Conservation (phyloP, 1,140 invertebrate species). For the Drosophila pandora region DNA sequence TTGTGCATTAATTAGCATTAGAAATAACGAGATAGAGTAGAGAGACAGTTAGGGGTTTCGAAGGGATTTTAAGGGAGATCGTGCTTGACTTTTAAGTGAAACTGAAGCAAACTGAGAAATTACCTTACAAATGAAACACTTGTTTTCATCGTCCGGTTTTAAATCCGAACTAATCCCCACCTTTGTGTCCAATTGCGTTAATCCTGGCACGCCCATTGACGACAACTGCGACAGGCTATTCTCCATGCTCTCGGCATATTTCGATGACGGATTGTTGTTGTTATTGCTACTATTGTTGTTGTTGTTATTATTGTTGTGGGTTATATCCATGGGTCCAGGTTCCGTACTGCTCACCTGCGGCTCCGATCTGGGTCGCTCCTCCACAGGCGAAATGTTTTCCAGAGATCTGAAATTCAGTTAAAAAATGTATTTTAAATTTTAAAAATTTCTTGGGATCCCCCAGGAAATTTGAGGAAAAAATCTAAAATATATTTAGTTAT, state of each 20-base stretch:
- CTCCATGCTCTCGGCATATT: conserved; percentile 74
- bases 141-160: conserved; percentile 84
- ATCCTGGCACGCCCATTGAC: conserved; percentile 76
- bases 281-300: conserved; percentile 51
- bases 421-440: background rate
- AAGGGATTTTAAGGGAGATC: conserved; percentile 8
- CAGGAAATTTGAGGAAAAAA: no score
- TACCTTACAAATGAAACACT: conserved; percentile 84
- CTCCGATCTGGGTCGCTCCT: conserved; percentile 78
- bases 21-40: background rate
- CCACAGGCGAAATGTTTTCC: conserved; percentile 72
- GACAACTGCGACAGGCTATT: conserved; percentile 66
- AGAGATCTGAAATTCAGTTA: conserved; percentile 46
- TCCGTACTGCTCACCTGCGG: conserved; percentile 82
- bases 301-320: conserved; percentile 75
- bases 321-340: conserved; percentile 64
- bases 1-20: conserved; percentile 16
- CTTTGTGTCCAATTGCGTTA: conserved; percentile 83
- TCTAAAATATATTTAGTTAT: no score
- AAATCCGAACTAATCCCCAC: conserved; percentile 83
- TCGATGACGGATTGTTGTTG: conserved; percentile 66
- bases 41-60: conserved; percentile 6
- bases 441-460: background rate
- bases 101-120: conserved; percentile 82
- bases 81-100: conserved; percentile 48